These are phyloP conservation scores for Oligia fasciuncula DNA, from an alignment of 2,888 invertebrate genomes.

Conservation along the genomic window DNA sequence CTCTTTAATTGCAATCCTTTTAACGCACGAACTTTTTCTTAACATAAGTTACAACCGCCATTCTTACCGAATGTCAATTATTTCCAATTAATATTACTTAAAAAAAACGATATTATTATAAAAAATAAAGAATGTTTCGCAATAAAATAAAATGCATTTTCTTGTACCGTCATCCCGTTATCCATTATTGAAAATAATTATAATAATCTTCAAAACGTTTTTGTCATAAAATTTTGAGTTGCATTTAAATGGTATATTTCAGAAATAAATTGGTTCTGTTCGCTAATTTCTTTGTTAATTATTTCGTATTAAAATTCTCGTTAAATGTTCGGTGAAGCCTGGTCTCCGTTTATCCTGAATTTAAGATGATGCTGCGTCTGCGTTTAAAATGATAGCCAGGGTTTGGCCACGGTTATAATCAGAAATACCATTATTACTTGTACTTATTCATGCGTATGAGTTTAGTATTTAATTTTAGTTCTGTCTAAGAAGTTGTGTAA, in stretches of 20 bases:
- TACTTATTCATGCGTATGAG: too few species aligned
- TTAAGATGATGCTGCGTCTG: slow-evolving; percentile 11
- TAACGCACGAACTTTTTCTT: slow-evolving; percentile 34
- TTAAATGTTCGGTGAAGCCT: slow-evolving; percentile 41
- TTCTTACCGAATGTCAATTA: slow-evolving; percentile 34
- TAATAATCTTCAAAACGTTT: slow-evolving; percentile 45
- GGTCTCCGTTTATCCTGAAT: slow-evolving; percentile 29
- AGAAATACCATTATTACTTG: slow-evolving; percentile 8
- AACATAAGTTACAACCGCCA: slow-evolving; percentile 13
- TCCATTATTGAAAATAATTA: slow-evolving; percentile 46
- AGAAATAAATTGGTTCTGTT: slow-evolving; percentile 41
- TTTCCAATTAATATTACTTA: slow-evolving; percentile 43
- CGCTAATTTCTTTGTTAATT: slow-evolving; percentile 56
- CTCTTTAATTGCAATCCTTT: slow-evolving; percentile 40
- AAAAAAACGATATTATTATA: slow-evolving; percentile 30
- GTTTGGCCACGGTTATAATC: slow-evolving; percentile 3
- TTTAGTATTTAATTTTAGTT: too few species aligned
- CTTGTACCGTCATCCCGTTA: slow-evolving; percentile 36
- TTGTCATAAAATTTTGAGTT: slow-evolving; percentile 41
- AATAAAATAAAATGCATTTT: slow-evolving; percentile 54
- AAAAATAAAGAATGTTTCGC: slow-evolving; percentile 28
- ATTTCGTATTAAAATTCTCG: slow-evolving; percentile 50
- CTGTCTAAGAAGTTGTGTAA: too few species aligned
- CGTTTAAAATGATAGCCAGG: slow-evolving; percentile 27
- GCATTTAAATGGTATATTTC: slow-evolving; percentile 39